Base-by-base conservation (phyloP, 2,113 vertebrate genomes). In the Pan paniscus region DNA sequence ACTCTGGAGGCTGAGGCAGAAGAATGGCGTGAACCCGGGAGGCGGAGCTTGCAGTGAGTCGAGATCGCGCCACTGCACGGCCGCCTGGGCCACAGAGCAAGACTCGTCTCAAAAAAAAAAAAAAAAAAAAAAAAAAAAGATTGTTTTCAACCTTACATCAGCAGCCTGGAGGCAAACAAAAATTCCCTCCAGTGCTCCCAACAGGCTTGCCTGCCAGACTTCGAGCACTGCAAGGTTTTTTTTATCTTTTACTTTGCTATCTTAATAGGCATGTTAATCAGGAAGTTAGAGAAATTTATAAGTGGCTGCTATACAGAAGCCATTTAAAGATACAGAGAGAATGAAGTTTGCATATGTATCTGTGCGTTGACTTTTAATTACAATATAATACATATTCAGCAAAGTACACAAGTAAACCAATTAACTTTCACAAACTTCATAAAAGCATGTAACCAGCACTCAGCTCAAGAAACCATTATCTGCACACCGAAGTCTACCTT, bases 191-290 rank as follows among this genome's bases (percentile, higher is more conserved):
- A 30, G 8, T 72, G 64, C 22, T 67, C 88, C 3, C 72, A 94
- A 83, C 2, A 30, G 30, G 46, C 38, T 75, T 43, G 40, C 59
- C 48, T 43, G 38, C 40, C 32, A 90, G 61, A 50, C 23, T 27
- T 35, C 1, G 30, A 61, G 16, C 3, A 13, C 23, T 6, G 4
- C 27, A 50, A 52, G 8, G 68, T 93, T 59, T 94, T 59, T 94
- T 40, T 70, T 6, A 55, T 78, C 32, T 70, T 68, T 64, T 40
- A 38, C 89, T 67, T 80, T 88, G 4, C 14, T 10, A 3, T 91
- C 38, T 96, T 89, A 89, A 50, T 27, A 89, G 10, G 23, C n/a
- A 83, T 59, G 86, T 84, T 52, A 87, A 9, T 46, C 14, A 85
- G 52, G 35, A 86, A 87, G 6, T 82, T 38, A 73, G 61, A 72